These are phyloP conservation scores for Potamarius usumacintae DNA, from an alignment of 2,113 vertebrate species.

Conservation along the genomic window DNA sequence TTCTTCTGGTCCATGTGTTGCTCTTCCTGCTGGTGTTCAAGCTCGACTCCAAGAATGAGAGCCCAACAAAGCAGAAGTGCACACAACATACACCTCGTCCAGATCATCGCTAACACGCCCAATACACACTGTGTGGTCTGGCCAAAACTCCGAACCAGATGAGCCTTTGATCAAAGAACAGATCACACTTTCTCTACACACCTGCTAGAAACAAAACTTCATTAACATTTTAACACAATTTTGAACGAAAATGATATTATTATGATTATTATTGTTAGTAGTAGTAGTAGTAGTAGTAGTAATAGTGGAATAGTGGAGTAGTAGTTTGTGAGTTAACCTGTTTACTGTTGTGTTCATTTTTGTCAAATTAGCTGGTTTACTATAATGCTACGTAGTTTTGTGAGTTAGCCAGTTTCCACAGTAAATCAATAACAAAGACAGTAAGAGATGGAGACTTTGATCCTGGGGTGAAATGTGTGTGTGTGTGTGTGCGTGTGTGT, in stretches of 20 bases:
- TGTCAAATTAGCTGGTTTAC: background rate
- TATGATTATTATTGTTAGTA: background rate
- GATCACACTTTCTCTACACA: background rate
- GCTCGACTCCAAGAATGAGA: conserved; percentile 61
- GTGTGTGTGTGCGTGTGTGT: background rate
- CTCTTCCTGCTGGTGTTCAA: conserved; percentile 55
- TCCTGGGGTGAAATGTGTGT: background rate
- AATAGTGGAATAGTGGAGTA: background rate
- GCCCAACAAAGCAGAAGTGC: conserved; percentile 68
- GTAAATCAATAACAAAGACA: background rate
- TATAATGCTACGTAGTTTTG: background rate
- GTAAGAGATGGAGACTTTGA: background rate
- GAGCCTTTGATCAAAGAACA: background rate
- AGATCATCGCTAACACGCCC: conserved; percentile 62
- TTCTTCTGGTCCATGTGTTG: conserved; percentile 58
- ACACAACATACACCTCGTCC: conserved; percentile 57
- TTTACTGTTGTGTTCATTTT: background rate
- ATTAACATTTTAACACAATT: background rate
- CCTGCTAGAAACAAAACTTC: conserved; percentile 12
- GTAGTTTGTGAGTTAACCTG: background rate
- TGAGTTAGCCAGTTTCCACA: background rate
- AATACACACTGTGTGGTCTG: conserved; percentile 41
- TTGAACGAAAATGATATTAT: background rate
- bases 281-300: background rate
- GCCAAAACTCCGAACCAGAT: background rate